Evolutionary conservation across 2,888 invertebrate species (phyloP).

Genomic region (Cheilosia urbana): DNA sequence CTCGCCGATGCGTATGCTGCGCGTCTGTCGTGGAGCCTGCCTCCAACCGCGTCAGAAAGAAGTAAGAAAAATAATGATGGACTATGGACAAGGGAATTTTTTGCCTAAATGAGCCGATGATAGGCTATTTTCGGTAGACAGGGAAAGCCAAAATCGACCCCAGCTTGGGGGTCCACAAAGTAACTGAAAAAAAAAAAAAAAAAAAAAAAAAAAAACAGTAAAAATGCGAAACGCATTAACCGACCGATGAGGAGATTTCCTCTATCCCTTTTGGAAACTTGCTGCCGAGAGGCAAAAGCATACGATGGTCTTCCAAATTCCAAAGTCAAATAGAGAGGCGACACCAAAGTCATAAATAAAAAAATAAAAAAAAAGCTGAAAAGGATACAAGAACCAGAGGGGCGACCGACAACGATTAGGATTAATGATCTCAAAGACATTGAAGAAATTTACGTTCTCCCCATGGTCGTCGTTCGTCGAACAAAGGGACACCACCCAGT

Average conservation of each 20-base stretch:
- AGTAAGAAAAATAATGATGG: slow-evolving; percentile 63
- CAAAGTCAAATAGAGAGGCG: slow-evolving; percentile 75
- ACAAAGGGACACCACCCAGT: slow-evolving; percentile 43
- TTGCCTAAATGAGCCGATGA: slow-evolving; percentile 71
- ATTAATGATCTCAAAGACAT: slow-evolving; percentile 75
- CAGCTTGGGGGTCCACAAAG: slow-evolving; percentile 36
- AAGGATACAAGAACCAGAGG: slow-evolving; percentile 47
- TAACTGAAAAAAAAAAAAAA: neutral
- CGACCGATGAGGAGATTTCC: slow-evolving; percentile 58
- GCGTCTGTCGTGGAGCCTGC: no score
- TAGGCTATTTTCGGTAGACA: slow-evolving; percentile 54
- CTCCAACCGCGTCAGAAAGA: neutral
- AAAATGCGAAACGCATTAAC: slow-evolving; percentile 57
- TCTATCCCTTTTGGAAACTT: slow-evolving; percentile 25
- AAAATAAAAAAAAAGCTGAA: slow-evolving; percentile 33
- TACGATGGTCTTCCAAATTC: slow-evolving; percentile 44
- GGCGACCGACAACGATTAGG: slow-evolving; percentile 72
- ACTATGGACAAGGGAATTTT: slow-evolving; percentile 69
- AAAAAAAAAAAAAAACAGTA: slow-evolving; percentile 5
- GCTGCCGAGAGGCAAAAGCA: slow-evolving; percentile 38
- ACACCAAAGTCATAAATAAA: slow-evolving; percentile 75
- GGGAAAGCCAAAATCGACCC: slow-evolving; percentile 31
- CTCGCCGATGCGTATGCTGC: neutral
- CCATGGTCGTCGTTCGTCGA: slow-evolving; percentile 3
- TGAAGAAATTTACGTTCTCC: slow-evolving; percentile 59